Percentiles rank a stretch among this genome's conserved stretches.
These are phyloP conservation scores for Petrolisthes manimaculis DNA, from an alignment of 2,888 invertebrate genomes.

Conservation along the genomic window DNA sequence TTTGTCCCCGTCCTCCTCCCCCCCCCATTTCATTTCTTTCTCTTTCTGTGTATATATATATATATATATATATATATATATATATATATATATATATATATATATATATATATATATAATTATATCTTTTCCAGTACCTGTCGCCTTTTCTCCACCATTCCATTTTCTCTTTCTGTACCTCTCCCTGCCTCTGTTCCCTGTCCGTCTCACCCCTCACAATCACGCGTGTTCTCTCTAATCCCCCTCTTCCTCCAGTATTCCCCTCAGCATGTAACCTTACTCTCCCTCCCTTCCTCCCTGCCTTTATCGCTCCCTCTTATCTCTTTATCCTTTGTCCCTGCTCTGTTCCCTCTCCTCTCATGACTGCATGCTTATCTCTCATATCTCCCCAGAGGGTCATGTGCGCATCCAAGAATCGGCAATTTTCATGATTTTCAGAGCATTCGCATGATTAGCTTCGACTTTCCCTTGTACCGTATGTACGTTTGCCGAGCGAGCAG, in stretches of 20 bases:
- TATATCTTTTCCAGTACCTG: neutral
- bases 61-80: conserved; percentile 4
- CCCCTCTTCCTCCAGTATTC: neutral
- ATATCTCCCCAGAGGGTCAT: too few species aligned
- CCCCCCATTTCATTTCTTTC: neutral
- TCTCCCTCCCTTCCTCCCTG: neutral
- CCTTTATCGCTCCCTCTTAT: neutral
- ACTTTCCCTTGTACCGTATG: too few species aligned
- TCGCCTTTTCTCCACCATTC: neutral
- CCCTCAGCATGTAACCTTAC: neutral
- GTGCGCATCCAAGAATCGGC: too few species aligned
- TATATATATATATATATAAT: neutral
- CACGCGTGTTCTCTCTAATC: neutral
- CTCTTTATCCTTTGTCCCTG: neutral
- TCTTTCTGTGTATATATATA: conserved; percentile 1
- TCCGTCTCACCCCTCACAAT: neutral
- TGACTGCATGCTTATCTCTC: neutral
- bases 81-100: conserved; percentile 4
- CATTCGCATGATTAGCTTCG: too few species aligned
- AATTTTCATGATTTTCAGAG: too few species aligned
- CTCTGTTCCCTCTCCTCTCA: neutral
- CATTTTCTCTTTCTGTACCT: neutral
- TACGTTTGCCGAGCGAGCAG: too few species aligned
- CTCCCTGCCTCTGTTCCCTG: neutral
- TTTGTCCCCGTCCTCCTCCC: neutral